These are phyloP conservation scores for Colostygia pectinataria DNA, from an alignment of 2,888 invertebrate species.

Conservation along the genomic window DNA sequence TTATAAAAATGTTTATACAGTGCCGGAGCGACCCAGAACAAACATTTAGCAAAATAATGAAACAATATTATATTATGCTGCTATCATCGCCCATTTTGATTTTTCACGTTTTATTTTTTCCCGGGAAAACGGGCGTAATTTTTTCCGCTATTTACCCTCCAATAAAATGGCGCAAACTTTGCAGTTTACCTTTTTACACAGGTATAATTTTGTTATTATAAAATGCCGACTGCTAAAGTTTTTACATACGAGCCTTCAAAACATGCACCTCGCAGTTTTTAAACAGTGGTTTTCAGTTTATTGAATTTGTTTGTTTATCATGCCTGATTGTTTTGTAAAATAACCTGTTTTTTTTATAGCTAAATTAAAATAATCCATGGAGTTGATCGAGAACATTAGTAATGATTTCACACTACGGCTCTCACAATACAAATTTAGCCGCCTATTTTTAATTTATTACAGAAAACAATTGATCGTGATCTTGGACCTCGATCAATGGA, in stretches of 20 bases:
- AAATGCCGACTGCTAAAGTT: slow-evolving; percentile 30
- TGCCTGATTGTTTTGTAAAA: too few species aligned
- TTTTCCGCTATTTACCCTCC: slow-evolving; percentile 32
- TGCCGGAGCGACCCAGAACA: slow-evolving; percentile 2
- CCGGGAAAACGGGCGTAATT: slow-evolving; percentile 30
- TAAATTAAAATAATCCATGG: too few species aligned
- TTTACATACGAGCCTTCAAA: not conserved
- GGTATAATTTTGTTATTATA: slow-evolving; percentile 40
- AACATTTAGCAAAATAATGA: slow-evolving; percentile 16
- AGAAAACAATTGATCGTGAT: too few species aligned
- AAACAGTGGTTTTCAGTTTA: not conserved
- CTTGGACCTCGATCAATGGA: too few species aligned
- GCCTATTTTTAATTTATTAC: too few species aligned
- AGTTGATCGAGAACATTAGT: too few species aligned
- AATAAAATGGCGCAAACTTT: slow-evolving; percentile 35
- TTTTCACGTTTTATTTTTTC: slow-evolving; percentile 29
- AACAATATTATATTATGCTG: slow-evolving; percentile 14
- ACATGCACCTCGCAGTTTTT: slow-evolving; percentile 1
- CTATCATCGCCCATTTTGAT: slow-evolving; percentile 25
- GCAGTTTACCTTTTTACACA: slow-evolving; percentile 35
- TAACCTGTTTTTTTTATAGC: too few species aligned
- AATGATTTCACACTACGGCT: too few species aligned
- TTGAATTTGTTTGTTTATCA: too few species aligned
- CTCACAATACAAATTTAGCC: too few species aligned
- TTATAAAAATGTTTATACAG: slow-evolving; percentile 20